Percentiles rank a stretch among this genome's conserved stretches.
These are phyloP conservation scores for Gymnothorax reevesii DNA, from an alignment of 2,797 vertebrate genomes.

Conservation along the genomic window DNA sequence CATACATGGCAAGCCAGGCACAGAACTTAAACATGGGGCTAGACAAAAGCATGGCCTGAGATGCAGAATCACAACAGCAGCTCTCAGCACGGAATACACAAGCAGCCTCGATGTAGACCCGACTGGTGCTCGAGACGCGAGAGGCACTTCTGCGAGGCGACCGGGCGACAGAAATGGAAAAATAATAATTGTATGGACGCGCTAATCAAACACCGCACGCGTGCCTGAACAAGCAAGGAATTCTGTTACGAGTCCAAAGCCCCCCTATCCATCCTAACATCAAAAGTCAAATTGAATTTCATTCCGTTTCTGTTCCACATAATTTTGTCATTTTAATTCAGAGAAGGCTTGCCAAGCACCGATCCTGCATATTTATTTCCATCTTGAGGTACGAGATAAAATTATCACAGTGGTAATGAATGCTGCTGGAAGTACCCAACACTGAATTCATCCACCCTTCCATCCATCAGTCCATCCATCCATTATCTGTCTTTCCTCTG, in stretches of 20 bases:
- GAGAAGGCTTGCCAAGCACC: neutral
- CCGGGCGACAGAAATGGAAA: neutral
- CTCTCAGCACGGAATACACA: neutral
- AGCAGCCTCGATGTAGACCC: neutral
- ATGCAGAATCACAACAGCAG: no score
- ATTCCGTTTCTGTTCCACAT: neutral
- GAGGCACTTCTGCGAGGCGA: neutral
- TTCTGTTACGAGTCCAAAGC: neutral
- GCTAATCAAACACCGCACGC: neutral
- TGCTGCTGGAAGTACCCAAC: neutral
- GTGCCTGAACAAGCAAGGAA: neutral
- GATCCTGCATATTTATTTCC: neutral
- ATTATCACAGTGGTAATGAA: constrained; percentile 3
- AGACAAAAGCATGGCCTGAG: no score
- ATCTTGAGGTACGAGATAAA: constrained; percentile 3
- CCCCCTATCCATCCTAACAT: neutral
- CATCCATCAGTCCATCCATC: no score
- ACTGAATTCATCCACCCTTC: neutral
- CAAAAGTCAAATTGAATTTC: neutral
- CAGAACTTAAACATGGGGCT: no score
- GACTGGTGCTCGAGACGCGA: neutral
- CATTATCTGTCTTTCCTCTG: no score
- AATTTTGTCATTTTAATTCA: neutral
- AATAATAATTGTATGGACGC: neutral
- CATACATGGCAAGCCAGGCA: no score